phyloP scores from a whole-genome alignment of 2,888 invertebrate genomes.

The Andricus quercusramuli region DNA sequence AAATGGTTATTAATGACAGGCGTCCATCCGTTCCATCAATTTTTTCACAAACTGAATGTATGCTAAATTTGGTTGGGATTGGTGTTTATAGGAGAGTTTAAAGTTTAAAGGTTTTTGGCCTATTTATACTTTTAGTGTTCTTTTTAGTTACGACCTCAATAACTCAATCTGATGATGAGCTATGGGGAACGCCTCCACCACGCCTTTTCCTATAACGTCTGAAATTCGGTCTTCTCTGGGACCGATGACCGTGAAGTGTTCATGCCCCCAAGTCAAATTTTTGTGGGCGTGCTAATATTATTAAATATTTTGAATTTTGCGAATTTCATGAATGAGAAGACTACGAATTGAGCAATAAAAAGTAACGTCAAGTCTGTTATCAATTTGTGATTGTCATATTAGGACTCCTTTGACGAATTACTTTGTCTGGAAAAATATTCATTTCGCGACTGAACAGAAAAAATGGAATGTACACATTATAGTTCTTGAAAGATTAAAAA shows the following conservation, averaged over 20 bases:
- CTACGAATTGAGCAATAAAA: too few relatives aligned
- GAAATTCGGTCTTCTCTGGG: constrained; percentile 50
- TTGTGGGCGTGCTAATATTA: constrained; percentile 25
- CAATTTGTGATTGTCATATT: too few relatives aligned
- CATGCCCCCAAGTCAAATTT: constrained; percentile 18
- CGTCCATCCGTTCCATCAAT: neutral
- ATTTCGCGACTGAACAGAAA: too few relatives aligned
- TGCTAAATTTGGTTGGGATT: neutral
- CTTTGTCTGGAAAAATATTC: too few relatives aligned
- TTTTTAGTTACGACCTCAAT: constrained; percentile 69
- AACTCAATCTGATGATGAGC: constrained; percentile 74
- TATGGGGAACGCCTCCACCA: constrained; percentile 71
- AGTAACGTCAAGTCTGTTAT: too few relatives aligned
- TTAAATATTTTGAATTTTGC: constrained; percentile 5
- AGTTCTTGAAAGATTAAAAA: rapidly evolving
- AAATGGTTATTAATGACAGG: neutral
- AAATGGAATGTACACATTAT: too few relatives aligned
- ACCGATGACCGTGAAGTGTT: constrained; percentile 50
- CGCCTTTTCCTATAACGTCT: constrained; percentile 70
- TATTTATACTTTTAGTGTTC: constrained; percentile 45
- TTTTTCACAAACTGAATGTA: neutral
- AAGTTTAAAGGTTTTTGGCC: neutral
- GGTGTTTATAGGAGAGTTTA: neutral
- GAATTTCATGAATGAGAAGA: neutral
- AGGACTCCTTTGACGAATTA: too few relatives aligned